Percentiles rank a stretch among this genome's conserved stretches.
Evolutionary conservation across 2,888 invertebrate genomes (phyloP).

Genomic region (Dryococelus australis): DNA sequence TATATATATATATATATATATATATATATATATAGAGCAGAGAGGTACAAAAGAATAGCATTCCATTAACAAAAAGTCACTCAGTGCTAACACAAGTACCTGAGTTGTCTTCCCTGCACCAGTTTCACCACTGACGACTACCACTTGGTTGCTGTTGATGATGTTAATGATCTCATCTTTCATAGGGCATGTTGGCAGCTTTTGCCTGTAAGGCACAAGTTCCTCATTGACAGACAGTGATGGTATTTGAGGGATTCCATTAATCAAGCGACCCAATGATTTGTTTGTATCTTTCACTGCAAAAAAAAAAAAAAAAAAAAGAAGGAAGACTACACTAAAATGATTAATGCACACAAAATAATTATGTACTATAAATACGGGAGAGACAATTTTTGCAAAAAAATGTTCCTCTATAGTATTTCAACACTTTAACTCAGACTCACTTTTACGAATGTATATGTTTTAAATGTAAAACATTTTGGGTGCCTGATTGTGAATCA

Average conservation of each 20-base stretch:
- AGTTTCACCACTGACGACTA: conserved; percentile 78
- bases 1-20: too few relatives aligned
- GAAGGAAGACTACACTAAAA: neutral
- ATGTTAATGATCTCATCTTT: conserved; percentile 71
- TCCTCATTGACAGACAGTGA: conserved; percentile 64
- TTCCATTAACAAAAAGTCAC: too few relatives aligned
- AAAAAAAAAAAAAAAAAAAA: conserved; percentile 38
- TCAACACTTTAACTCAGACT: too few relatives aligned
- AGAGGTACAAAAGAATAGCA: too few relatives aligned
- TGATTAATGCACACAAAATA: too few relatives aligned
- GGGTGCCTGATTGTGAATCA: too few relatives aligned
- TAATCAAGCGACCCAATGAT: conserved; percentile 71
- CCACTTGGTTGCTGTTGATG: conserved; percentile 71
- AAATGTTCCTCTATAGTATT: too few relatives aligned
- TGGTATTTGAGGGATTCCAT: conserved; percentile 71
- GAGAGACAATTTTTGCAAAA: too few relatives aligned
- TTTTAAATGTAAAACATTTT: too few relatives aligned
- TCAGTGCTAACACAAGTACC: conserved; percentile 53
- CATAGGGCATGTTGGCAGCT: conserved; percentile 74
- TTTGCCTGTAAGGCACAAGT: conserved; percentile 66
- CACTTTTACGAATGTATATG: too few relatives aligned
- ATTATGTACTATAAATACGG: too few relatives aligned
- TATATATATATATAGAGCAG: too few relatives aligned
- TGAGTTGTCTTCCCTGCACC: conserved; percentile 97
- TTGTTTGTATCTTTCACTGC: conserved; percentile 60